Evolutionary conservation across 1,140 invertebrate genomes (phyloP), one percentile per base, ranked within the genome.

Genomic region (Diorhabda sublineata): DNA sequence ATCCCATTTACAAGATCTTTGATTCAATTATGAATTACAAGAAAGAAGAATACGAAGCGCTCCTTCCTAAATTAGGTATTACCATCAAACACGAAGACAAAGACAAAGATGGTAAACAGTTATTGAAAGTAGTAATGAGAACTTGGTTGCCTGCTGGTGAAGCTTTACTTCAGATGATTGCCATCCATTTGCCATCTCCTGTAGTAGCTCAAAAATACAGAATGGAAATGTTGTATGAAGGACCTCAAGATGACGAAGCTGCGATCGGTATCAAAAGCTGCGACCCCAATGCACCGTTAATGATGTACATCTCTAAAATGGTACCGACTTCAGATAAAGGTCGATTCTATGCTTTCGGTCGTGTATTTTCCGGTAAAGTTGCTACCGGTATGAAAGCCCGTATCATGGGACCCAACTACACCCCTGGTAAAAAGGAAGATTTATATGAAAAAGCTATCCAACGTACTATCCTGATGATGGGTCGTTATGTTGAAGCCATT

Each of bases 221-320:
- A 87, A 97, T 97, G 92, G 98, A 98, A 86, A 94, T 99, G 93
- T 86, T 99, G 82, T 99, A 97, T 81, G 97, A 98, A 88, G 98
- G 95, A 83, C 98, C 98, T 66, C 90, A 90, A 76, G 98, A 99
- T 82, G 98, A 99, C 84, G 94, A 97, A 78, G 96, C 95, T 75
- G 97, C 96, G 77, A 76, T 96, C 74, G 95, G 64, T 69, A 81
- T 84, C 69, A 86, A 96, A 89, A 93, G 83, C 78, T 99, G 98
- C 82, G 95, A 99, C 84, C 91, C 96, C 5, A 92, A 97, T 76
- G 98, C 91, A 73, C 97, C 96, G 41, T 87, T 99, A 43, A 99
- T 99, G 97, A 99, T 99, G 98, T 99, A 99, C 88, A 89, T 99
- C 72, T 98, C 97, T 42, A 99, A 99, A 86, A 99, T 99, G 98